Evolutionary conservation across 2,888 invertebrate genomes (phyloP).

Genomic region (Azorinus chamasolen): DNA sequence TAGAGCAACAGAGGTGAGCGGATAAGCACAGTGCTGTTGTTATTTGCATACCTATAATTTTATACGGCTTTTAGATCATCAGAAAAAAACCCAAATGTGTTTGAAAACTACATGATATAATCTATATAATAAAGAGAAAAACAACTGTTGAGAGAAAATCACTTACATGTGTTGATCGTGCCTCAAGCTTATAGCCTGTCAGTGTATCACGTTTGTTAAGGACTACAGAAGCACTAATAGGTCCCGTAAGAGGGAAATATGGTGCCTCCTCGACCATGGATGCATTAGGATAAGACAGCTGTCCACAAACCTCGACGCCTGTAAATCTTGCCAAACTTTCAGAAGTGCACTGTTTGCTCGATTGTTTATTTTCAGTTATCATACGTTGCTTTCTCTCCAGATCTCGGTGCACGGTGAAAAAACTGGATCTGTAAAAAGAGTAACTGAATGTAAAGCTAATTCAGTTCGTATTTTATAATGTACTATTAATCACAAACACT

Average conservation of each 20-base stretch:
- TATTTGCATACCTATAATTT: too few relatives aligned
- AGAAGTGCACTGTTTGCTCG: constrained; percentile 86
- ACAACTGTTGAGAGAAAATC: neutral
- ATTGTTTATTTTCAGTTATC: constrained; percentile 89
- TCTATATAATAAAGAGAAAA: too few relatives aligned
- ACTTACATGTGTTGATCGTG: constrained; percentile 73
- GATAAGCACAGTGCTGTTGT: too few relatives aligned
- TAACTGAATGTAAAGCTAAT: too few relatives aligned
- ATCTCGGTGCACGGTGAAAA: constrained; percentile 83
- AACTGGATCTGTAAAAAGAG: constrained; percentile 76
- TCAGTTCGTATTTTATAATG: too few relatives aligned
- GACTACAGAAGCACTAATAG: constrained; percentile 70
- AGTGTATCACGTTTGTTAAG: constrained; percentile 82
- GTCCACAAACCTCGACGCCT: constrained; percentile 94
- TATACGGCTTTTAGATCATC: too few relatives aligned
- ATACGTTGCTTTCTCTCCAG: constrained; percentile 90
- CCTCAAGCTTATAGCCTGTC: constrained; percentile 80
- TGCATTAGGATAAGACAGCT: constrained; percentile 90
- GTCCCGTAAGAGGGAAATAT: constrained; percentile 83
- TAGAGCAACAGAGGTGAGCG: too few relatives aligned
- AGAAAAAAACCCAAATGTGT: too few relatives aligned
- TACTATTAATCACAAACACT: too few relatives aligned
- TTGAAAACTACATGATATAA: too few relatives aligned
- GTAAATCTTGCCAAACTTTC: constrained; percentile 89
- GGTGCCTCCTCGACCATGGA: constrained; percentile 88